These are phyloP conservation scores for Gortyna flavago DNA, from an alignment of 2,888 invertebrate genomes.

Conservation along the genomic window DNA sequence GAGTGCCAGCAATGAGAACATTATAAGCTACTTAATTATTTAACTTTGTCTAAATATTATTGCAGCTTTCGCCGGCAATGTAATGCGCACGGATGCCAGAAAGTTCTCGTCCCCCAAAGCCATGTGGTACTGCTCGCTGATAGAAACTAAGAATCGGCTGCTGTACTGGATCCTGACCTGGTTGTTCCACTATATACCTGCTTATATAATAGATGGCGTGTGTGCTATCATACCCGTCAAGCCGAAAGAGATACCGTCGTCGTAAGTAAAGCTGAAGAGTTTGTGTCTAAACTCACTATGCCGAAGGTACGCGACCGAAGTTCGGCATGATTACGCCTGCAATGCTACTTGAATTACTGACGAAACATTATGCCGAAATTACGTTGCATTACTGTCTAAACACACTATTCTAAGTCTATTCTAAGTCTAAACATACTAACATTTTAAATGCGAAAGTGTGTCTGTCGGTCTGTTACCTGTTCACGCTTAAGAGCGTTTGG, in stretches of 20 bases:
- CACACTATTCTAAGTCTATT: too few species aligned
- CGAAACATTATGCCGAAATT: too few species aligned
- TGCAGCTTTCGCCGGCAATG: slow-evolving; percentile 16
- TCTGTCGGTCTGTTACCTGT: too few species aligned
- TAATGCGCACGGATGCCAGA: fast-evolving
- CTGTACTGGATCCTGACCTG: slow-evolving; percentile 51
- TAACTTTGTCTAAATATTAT: neutral
- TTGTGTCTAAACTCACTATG: too few species aligned
- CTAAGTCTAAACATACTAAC: too few species aligned
- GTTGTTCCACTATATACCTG: slow-evolving; percentile 63
- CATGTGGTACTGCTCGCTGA: slow-evolving; percentile 50
- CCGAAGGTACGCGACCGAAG: too few species aligned
- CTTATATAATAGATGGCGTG: slow-evolving; percentile 55
- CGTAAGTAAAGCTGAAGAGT: slow-evolving; percentile 58
- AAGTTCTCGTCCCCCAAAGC: slow-evolving; percentile 12
- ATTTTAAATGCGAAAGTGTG: too few species aligned
- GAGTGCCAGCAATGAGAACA: neutral
- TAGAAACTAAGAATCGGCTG: slow-evolving; percentile 35
- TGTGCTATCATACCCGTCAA: slow-evolving; percentile 44
- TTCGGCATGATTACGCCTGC: too few species aligned
- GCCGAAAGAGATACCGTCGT: slow-evolving; percentile 43
- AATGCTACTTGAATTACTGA: too few species aligned
- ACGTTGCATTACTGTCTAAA: too few species aligned
- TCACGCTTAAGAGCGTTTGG: too few species aligned
- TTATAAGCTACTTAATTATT: neutral